Evolutionary conservation across 2,797 vertebrate species (phyloP).

Genomic region (Gymnothorax javanicus): DNA sequence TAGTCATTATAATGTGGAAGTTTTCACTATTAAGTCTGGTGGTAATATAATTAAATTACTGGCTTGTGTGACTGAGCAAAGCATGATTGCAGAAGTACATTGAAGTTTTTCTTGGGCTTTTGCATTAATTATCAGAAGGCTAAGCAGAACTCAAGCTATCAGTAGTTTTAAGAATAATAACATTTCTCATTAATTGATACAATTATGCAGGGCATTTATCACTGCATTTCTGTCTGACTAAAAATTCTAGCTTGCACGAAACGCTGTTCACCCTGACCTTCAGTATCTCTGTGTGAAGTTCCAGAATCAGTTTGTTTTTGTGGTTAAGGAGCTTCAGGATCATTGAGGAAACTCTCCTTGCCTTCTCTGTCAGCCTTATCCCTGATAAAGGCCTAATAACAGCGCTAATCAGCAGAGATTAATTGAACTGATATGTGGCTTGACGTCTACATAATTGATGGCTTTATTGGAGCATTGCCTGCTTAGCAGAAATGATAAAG

Average conservation of each 20-base stretch:
- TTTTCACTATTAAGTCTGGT: not conserved
- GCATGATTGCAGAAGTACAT: not conserved
- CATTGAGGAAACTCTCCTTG: conserved; percentile 50
- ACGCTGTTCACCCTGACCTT: not conserved
- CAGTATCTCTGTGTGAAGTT: conserved; percentile 4
- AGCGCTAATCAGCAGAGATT: conserved; percentile 68
- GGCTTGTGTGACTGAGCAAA: not conserved
- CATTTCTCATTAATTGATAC: not conserved
- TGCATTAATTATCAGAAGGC: not conserved
- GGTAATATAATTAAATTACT: not conserved
- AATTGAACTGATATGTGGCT: conserved; percentile 69
- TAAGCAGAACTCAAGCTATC: not conserved
- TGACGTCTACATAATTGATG: conserved; percentile 63
- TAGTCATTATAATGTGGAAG: not conserved
- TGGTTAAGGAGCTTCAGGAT: conserved; percentile 36
- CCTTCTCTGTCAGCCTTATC: conserved; percentile 61
- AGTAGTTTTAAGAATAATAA: not conserved
- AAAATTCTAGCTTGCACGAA: not conserved
- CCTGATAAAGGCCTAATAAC: conserved; percentile 66
- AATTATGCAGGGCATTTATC: not conserved
- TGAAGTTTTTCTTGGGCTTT: not conserved
- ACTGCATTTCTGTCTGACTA: not conserved
- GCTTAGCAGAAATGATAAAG: conserved; percentile 56
- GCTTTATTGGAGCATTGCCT: conserved; percentile 65
- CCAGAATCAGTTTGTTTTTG: not conserved